Evolutionary conservation across 1,140 invertebrate genomes (phyloP).

Genomic region (Coelopa frigida): DNA sequence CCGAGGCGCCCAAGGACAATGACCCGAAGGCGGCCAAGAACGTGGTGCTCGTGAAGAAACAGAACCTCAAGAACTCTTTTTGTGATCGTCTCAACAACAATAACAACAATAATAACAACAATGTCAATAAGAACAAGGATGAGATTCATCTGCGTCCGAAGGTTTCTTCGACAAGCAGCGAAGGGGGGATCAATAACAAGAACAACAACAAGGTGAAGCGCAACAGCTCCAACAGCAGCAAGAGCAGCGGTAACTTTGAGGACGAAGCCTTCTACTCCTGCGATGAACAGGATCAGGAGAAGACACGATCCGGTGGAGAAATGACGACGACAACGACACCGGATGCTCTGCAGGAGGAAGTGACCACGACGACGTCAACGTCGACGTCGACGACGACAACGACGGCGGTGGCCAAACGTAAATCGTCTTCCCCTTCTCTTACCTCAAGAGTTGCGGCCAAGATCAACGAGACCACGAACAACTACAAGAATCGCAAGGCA

Average conservation of each 20-base stretch:
- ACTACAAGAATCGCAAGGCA: conserved; percentile 20
- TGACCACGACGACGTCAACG: background rate
- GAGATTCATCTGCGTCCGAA: background rate
- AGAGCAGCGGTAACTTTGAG: conserved; percentile 18
- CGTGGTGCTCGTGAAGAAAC: conserved; percentile 23
- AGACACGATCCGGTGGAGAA: background rate
- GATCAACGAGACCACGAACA: conserved; percentile 22
- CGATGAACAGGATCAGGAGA: conserved; percentile 14
- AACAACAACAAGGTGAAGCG: conserved; percentile 15
- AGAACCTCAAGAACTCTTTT: conserved; percentile 16
- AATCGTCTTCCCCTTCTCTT: conserved; percentile 25
- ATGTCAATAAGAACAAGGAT: conserved; percentile 7
- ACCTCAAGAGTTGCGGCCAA: conserved; percentile 31
- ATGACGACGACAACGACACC: background rate
- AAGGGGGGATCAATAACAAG: conserved; percentile 2
- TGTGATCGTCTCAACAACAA: conserved; percentile 9
- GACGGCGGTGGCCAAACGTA: conserved; percentile 8
- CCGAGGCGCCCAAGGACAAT: conserved; percentile 13
- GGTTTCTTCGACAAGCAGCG: too few species aligned
- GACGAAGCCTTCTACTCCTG: conserved; percentile 19
- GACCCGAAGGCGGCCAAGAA: conserved; percentile 21
- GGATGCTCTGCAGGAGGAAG: conserved; percentile 2
- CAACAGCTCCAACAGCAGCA: conserved; percentile 18
- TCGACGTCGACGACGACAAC: conserved; percentile 1
- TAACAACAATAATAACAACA: conserved; percentile 6